These are phyloP conservation scores for Diglossa cyanea DNA, from an alignment of 2,797 vertebrate species.

Conservation along the genomic window DNA sequence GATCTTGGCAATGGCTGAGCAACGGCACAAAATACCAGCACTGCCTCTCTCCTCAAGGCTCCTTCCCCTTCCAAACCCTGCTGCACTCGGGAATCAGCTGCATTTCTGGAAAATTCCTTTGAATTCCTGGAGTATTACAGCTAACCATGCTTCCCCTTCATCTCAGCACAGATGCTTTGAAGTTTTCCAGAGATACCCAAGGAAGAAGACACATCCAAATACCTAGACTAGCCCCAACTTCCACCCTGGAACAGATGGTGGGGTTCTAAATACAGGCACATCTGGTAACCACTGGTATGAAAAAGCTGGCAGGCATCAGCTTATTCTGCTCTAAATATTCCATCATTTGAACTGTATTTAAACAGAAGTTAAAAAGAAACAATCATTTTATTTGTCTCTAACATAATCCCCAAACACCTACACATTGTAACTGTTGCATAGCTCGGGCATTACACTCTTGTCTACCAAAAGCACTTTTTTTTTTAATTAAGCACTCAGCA, in stretches of 20 bases:
- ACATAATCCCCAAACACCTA: background rate
- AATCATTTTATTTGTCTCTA: background rate
- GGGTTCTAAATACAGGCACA: slow-evolving; percentile 39
- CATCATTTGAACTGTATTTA: background rate
- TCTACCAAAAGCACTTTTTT: background rate
- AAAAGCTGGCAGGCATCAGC: slow-evolving; percentile 13
- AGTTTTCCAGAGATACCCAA: slow-evolving; percentile 12
- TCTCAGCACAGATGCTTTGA: slow-evolving; percentile 2
- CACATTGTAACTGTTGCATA: background rate
- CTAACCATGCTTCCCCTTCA: background rate
- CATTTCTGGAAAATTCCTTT: background rate
- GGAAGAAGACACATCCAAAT: slow-evolving; percentile 25
- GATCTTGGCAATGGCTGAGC: background rate
- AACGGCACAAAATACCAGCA: rapidly evolving
- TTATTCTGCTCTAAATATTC: slow-evolving; percentile 39
- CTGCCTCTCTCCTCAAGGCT: background rate
- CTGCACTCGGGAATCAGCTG: background rate
- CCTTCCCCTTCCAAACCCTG: background rate
- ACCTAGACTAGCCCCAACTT: background rate
- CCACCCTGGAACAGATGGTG: slow-evolving; percentile 24
- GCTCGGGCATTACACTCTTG: background rate
- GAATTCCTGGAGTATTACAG: background rate
- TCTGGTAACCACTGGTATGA: slow-evolving; percentile 42
- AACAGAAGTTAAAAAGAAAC: background rate
- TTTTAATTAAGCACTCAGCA: background rate